Percentiles rank a stretch among this genome's conserved stretches.
These are phyloP conservation scores for Globicephala melas DNA, from an alignment of 2,113 vertebrate genomes.

Conservation along the genomic window DNA sequence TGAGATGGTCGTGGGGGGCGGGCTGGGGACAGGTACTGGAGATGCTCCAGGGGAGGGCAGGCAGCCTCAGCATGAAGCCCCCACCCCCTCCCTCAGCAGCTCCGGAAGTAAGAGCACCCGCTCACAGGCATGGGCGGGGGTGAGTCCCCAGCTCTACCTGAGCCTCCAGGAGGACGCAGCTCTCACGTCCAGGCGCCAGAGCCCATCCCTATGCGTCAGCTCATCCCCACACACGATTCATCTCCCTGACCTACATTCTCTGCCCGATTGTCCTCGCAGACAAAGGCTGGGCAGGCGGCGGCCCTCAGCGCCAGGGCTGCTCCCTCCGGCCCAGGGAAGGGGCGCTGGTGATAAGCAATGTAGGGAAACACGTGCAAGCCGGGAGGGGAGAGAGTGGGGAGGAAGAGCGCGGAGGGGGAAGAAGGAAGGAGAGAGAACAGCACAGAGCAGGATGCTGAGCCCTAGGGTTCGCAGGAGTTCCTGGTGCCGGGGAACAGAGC, in stretches of 20 bases:
- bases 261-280: neutral
- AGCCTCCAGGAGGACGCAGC: neutral
- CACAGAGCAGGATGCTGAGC: neutral
- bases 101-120: neutral
- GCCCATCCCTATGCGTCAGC: fast-evolving
- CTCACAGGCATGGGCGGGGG: fast-evolving
- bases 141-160: neutral
- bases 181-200: fast-evolving
- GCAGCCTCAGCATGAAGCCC: neutral
- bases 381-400: neutral
- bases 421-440: neutral
- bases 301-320: neutral
- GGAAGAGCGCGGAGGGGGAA: no score
- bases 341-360: fast-evolving
- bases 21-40: neutral
- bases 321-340: neutral
- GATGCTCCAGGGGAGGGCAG: neutral
- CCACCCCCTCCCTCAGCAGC: neutral
- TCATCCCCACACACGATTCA: neutral
- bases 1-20: fast-evolving
- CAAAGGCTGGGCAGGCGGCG: neutral
- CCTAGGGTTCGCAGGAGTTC: neutral
- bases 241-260: neutral
- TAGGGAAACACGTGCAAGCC: fast-evolving
- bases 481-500: neutral